Percentiles rank a stretch among this genome's conserved stretches.
These are phyloP conservation scores for Euura lappo DNA, from an alignment of 1,140 invertebrate genomes.

Conservation along the genomic window DNA sequence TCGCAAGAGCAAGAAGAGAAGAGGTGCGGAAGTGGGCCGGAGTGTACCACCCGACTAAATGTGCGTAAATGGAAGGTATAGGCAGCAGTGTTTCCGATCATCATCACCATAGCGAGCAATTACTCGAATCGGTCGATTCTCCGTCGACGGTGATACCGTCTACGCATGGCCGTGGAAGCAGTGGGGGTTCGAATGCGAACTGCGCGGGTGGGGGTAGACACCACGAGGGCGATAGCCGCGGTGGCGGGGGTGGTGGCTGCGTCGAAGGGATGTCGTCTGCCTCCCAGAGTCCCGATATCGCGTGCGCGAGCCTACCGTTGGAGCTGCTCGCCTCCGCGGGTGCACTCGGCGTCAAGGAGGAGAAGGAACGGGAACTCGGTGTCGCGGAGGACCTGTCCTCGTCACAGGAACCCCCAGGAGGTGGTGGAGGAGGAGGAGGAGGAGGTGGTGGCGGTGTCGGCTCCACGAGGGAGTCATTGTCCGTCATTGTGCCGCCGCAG, in stretches of 20 bases:
- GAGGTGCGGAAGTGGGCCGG: not conserved
- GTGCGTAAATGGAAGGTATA: conserved; percentile 69
- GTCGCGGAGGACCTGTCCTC: conserved; percentile 52
- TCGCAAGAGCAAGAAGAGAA: too few species aligned
- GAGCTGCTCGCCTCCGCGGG: conserved; percentile 58
- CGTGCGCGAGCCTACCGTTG: conserved; percentile 59
- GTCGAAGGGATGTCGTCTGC: conserved; percentile 60
- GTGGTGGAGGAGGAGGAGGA: conserved; percentile 40
- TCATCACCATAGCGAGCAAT: conserved; percentile 66
- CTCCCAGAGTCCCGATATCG: conserved; percentile 60
- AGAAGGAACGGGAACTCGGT: conserved; percentile 48
- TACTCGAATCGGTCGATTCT: conserved; percentile 64
- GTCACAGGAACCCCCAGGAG: conserved; percentile 42
- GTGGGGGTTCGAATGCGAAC: conserved; percentile 48
- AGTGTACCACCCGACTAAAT: conserved; percentile 49
- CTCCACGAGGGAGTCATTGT: conserved; percentile 63
- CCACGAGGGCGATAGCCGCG: conserved; percentile 15
- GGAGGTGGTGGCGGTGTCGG: conserved; percentile 52
- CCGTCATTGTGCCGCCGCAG: conserved; percentile 70
- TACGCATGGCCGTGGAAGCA: conserved; percentile 60
- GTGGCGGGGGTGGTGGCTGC: conserved; percentile 23
- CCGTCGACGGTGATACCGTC: conserved; percentile 48
- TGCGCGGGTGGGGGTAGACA: conserved; percentile 40
- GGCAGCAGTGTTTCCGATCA: conserved; percentile 68
- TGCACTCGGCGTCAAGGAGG: conserved; percentile 57